A percentile compares a stretch with the other conserved stretches of the same genome.
Evolutionary conservation across 1,140 invertebrate genomes (phyloP).

Genomic region (Calephelis nemesis): DNA sequence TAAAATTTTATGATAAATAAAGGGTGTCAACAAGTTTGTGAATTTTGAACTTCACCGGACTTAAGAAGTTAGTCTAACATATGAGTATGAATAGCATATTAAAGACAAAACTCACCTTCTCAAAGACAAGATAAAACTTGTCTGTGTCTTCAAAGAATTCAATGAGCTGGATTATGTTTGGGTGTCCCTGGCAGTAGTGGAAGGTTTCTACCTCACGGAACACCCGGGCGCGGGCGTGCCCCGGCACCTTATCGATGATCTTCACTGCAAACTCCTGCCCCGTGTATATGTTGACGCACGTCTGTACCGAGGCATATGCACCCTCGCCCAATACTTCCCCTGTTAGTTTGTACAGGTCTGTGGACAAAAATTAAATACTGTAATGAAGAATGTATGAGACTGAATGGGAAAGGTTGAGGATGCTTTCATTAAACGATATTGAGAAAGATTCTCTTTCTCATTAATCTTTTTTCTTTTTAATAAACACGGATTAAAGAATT

Average conservation of each 20-base stretch:
- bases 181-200: slow-evolving; percentile 97
- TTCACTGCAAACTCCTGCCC: slow-evolving; percentile 98
- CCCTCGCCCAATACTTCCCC: slow-evolving; percentile 97
- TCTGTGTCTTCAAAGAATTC: slow-evolving; percentile 99
- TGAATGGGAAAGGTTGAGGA: too few relatives aligned
- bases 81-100: not conserved
- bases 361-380: slow-evolving; percentile 47
- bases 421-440: too few relatives aligned
- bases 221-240: slow-evolving; percentile 93
- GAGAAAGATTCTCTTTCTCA: too few relatives aligned
- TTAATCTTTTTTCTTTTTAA: too few relatives aligned
- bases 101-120: slow-evolving; percentile 83
- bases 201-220: slow-evolving; percentile 99
- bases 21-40: too few relatives aligned
- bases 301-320: slow-evolving; percentile 97
- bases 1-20: too few relatives aligned
- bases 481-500: too few relatives aligned
- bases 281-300: slow-evolving; percentile 94
- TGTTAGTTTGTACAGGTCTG: slow-evolving; percentile 96
- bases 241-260: slow-evolving; percentile 97
- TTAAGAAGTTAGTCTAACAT: too few relatives aligned
- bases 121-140: slow-evolving; percentile 98
- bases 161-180: slow-evolving; percentile 97
- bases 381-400: too few relatives aligned
- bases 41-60: too few relatives aligned